These are phyloP conservation scores for Onthophagus sagittarius DNA, from an alignment of 2,888 invertebrate species.

Conservation along the genomic window DNA sequence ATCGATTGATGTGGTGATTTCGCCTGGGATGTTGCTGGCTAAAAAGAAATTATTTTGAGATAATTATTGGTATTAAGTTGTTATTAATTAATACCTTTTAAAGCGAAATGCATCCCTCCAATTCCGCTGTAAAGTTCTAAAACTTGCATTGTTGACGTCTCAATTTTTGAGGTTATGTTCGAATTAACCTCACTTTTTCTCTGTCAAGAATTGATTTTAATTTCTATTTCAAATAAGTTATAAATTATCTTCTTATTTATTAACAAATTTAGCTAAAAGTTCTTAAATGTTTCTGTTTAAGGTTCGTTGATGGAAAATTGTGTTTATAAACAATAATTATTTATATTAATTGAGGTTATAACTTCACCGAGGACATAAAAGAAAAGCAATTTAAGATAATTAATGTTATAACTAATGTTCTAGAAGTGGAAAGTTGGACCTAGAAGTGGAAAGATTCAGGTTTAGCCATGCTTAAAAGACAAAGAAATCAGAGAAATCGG, in stretches of 20 bases:
- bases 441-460: no score
- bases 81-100: constrained; percentile 62
- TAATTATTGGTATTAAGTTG: not conserved
- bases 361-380: constrained; percentile 63
- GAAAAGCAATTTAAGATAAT: not conserved
- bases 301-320: constrained; percentile 69
- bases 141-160: constrained; percentile 54
- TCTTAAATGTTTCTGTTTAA: constrained; percentile 77
- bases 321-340: constrained; percentile 74
- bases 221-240: no score
- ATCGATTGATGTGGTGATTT: constrained; percentile 76
- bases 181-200: not conserved
- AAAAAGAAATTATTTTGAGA: constrained; percentile 29
- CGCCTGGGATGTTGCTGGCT: constrained; percentile 67
- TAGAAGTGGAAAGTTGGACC: no score
- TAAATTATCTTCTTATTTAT: constrained; percentile 63
- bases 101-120: constrained; percentile 95
- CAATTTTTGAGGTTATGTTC: not conserved
- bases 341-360: constrained; percentile 81
- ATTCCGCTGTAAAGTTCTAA: constrained; percentile 93
- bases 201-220: no score
- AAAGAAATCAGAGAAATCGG: no score
- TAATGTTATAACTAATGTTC: no score
- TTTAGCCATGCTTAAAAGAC: no score
- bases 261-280: constrained; percentile 62